Evolutionary conservation across 2,888 invertebrate genomes (phyloP), one percentile per base, ranked within the genome.

Genomic region (Eupithecia exiguata): DNA sequence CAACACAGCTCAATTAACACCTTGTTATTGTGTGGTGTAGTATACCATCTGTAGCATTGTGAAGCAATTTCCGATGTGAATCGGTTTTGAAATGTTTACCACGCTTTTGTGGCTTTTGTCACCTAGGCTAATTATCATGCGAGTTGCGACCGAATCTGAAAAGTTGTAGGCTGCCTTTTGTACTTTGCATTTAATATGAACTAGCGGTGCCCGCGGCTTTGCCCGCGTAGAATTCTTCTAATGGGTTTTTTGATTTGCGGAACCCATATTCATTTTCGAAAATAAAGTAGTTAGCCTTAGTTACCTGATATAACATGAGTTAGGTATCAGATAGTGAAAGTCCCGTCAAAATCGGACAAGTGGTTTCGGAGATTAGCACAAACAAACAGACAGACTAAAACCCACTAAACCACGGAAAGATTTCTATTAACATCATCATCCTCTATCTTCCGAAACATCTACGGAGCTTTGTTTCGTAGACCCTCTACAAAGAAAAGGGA

Each of bases 1-100:
- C 83, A 87, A 88, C 86, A 88, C 83, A 77, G 76, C 72, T 72
- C 68, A 79, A 79, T 89, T 88, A 89, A 78, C 88, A 85, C 84
- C 74, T 76, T 21, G 25, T 49, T 82, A 81, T 79, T 80, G 81
- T 82, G 79, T 77, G 77, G 81, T 83, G 79, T 77, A 77, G 80
- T 78, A 78, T 77, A 79, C 82, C 83, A 79, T 82, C 79, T 74
- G 77, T 79, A 74, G 79, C 79, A 77, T 67, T 72, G 76, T 71
- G 74, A 70, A 76, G 53, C 36, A 62, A 71, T 70, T 49, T 62
- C 58, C 61, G 18, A 63, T 69, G 40, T 63, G 14, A 36, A 58
- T 38, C 43, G 43, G 21, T 71, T 73, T 46, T 69, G 69, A 38
- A 67, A 69, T 61, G 40, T 63, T 61, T 43, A 14, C n/a, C 38